Evolutionary conservation across 2,888 invertebrate genomes (phyloP), one percentile per base, ranked within the genome.

Genomic region (Ectemnius continuus): DNA sequence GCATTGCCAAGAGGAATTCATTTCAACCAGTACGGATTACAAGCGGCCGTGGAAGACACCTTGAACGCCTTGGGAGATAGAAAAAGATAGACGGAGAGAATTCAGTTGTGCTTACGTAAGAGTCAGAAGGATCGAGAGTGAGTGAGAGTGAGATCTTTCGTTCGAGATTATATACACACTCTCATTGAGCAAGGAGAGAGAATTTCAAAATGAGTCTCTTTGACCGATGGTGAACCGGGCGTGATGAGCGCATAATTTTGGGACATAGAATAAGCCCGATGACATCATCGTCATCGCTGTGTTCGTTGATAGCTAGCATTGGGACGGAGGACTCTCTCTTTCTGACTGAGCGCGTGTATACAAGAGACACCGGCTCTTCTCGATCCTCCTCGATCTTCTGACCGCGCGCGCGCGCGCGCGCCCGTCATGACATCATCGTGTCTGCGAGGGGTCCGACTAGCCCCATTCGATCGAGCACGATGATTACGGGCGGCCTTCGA

Each of bases 211-310:
- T 77, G 76, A 73, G 60, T 65, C 52, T 16, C 57, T 56, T 23
- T 18, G 46, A 36, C 46, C 59, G 57, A 47, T 61, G 60, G 60
- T 36, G 78, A 66, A 36, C 36, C 36, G 8, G 68, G 47, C 67
- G 67, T 64, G 59, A 62, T 68, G 61, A 28, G n/a, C 65, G 58
- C 57, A 75, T 78, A 80, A 82, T 83, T 82, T 82, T 81, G 74
- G 81, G 75, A 56, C 81, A 70, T 73, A 73, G 72, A 59, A 63
- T 72, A 52, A 73, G 68, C 67, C 28, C 47, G 52, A 66, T 82
- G 83, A 83, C 82, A 83, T 82, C 82, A 83, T 72, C 71, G 52
- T 70, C 36, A 36, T 36, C 58, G 75, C 65, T 63, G 75, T 75
- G 70, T 58, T 75, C 80, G 60, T 80, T 83, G 52, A 52, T 16